phyloP scores from a whole-genome alignment of 2,888 invertebrate species.

The Sinopyrophorus schimmeli region DNA sequence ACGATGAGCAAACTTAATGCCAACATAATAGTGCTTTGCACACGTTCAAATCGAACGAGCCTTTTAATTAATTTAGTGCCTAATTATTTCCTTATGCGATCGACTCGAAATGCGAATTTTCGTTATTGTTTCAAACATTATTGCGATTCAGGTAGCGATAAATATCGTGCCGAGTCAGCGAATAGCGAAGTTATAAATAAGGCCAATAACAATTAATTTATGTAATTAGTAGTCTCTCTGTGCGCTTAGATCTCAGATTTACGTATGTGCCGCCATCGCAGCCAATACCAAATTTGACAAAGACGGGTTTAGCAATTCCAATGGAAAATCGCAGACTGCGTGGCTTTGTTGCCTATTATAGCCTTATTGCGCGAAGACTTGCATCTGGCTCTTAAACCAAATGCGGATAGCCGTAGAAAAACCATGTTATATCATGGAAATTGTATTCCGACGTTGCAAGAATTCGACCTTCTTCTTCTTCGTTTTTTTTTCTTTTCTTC shows the following conservation, averaged over 20 bases:
- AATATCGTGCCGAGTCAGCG: constrained; percentile 25
- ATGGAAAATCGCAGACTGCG: constrained; percentile 55
- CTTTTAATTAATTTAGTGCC: no score
- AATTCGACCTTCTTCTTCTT: constrained; percentile 39
- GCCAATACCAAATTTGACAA: constrained; percentile 56
- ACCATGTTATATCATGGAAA: constrained; percentile 54
- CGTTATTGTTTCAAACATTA: constrained; percentile 19
- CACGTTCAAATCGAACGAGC: no score
- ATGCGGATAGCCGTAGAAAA: constrained; percentile 51
- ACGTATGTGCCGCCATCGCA: constrained; percentile 51
- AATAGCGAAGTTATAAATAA: constrained; percentile 36
- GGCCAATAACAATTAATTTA: constrained; percentile 55
- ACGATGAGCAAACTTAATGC: no score
- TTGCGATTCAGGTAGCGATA: constrained; percentile 25
- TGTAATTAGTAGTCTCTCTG: constrained; percentile 55
- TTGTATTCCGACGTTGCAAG: constrained; percentile 42
- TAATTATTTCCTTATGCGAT: no score
- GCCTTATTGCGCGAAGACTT: constrained; percentile 47
- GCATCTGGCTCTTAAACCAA: constrained; percentile 45
- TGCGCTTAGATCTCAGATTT: constrained; percentile 49
- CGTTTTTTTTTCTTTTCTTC: neutral
- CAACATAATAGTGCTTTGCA: no score
- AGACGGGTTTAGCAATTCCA: constrained; percentile 53
- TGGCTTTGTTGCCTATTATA: constrained; percentile 56
- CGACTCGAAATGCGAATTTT: constrained; percentile 11